Conservation (phyloP, 35 echinoderm and acorn worm genomes). For the Patiria miniata region DNA sequence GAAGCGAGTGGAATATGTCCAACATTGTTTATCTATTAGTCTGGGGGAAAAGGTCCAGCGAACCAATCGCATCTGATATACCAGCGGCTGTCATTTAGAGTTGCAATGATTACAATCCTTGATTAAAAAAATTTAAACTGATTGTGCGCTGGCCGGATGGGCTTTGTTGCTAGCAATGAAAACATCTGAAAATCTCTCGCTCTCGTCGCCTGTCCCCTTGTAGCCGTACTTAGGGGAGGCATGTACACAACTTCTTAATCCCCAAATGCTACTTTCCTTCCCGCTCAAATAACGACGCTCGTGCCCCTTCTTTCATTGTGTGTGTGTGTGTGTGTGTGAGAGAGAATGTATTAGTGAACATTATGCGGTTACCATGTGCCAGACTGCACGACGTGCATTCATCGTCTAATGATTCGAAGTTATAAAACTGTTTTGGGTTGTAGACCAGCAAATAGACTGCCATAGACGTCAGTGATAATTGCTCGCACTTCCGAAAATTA, state of each 20-base stretch:
- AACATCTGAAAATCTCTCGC: not conserved
- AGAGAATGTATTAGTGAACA: too few relatives aligned
- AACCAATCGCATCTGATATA: not conserved
- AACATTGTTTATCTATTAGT: slow-evolving; percentile 16
- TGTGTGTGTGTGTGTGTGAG: too few relatives aligned
- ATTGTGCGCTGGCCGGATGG: not conserved
- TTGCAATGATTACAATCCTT: not conserved
- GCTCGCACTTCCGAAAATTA: too few relatives aligned
- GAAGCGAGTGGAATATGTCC: not conserved
- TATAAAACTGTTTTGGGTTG: too few relatives aligned
- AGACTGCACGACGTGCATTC: too few relatives aligned
- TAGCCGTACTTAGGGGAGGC: not conserved
- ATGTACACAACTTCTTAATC: slow-evolving; percentile 1
- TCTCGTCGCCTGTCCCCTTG: not conserved
- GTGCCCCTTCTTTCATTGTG: too few relatives aligned
- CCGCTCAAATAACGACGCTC: too few relatives aligned
- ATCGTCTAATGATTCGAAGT: too few relatives aligned
- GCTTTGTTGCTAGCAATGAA: slow-evolving; percentile 8
- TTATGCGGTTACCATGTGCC: too few relatives aligned
- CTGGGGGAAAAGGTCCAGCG: not conserved
- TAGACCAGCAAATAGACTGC: too few relatives aligned
- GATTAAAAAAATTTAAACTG: slow-evolving; percentile 23
- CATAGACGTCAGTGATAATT: too few relatives aligned
- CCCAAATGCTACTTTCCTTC: not conserved
- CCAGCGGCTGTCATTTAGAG: not conserved